Conservation (phyloP, 2,113 vertebrate genomes). For the Xyrauchen texanus region DNA sequence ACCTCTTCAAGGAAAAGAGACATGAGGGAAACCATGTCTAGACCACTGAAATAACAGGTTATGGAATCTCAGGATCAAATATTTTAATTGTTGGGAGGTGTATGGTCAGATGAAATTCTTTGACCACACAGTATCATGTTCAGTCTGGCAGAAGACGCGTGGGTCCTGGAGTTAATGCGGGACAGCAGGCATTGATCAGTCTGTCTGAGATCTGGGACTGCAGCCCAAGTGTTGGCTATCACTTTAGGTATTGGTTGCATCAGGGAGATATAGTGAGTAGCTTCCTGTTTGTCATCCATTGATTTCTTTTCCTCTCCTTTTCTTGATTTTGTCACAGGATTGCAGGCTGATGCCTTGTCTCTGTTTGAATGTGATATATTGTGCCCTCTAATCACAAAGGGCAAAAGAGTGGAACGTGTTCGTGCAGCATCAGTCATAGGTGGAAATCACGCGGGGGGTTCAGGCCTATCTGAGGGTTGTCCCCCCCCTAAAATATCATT, state of each 20-base stretch:
- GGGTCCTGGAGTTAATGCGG: conserved; percentile 30
- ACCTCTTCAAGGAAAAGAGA: not conserved
- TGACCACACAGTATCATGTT: conserved; percentile 29
- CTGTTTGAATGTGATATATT: conserved; percentile 27
- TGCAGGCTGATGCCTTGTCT: conserved; percentile 40
- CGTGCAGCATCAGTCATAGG: not conserved
- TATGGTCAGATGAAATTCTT: conserved; percentile 21
- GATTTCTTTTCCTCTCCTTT: conserved; percentile 47
- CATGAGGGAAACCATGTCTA: conserved; percentile 1
- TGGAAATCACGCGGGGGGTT: no score
- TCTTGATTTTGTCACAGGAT: conserved; percentile 45
- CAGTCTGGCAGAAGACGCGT: conserved; percentile 5
- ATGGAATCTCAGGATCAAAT: conserved; percentile 2
- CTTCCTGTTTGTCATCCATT: conserved; percentile 49
- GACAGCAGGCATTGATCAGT: conserved; percentile 44
- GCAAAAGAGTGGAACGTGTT: not conserved
- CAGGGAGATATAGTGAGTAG: conserved; percentile 28
- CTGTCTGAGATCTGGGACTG: conserved; percentile 38
- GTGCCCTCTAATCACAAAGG: conserved; percentile 7
- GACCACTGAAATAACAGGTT: not conserved
- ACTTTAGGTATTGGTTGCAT: conserved; percentile 52
- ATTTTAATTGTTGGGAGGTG: conserved; percentile 16
- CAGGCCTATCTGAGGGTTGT: no score
- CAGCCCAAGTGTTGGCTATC: conserved; percentile 37
- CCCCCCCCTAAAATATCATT: no score